phyloP scores from a whole-genome alignment of 2,113 vertebrate genomes.

The Diadophis punctatus region DNA sequence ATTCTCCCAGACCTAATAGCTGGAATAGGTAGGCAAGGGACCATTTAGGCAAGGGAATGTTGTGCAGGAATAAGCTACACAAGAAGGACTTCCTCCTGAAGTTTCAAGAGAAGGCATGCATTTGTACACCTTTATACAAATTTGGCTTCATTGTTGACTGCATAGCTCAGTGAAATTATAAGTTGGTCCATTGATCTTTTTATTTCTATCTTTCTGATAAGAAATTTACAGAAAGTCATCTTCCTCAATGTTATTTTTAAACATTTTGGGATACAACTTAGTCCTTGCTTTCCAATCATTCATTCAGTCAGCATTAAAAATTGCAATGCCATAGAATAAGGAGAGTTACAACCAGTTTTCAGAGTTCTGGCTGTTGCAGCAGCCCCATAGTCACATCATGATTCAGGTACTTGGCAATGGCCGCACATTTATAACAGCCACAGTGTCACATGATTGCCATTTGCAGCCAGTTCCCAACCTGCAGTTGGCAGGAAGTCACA shows the following conservation, averaged over 20 bases:
- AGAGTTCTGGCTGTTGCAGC: neutral
- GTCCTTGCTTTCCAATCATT: neutral
- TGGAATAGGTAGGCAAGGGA: neutral
- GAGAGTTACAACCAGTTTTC: neutral
- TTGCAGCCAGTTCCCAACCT: neutral
- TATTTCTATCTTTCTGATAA: neutral
- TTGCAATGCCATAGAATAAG: neutral
- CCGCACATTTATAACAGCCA: neutral
- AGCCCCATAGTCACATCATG: neutral
- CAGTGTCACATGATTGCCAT: neutral
- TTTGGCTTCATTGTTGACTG: neutral
- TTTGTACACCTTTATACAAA: neutral
- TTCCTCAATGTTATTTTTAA: neutral
- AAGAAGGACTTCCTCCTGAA: neutral
- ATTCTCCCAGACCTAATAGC: neutral
- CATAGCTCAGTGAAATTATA: neutral
- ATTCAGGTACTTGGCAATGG: neutral
- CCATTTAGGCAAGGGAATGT: no score
- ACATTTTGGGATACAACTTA: neutral
- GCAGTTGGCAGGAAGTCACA: neutral
- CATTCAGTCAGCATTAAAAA: neutral
- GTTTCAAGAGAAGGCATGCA: neutral
- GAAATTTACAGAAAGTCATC: neutral
- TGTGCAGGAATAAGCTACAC: neutral
- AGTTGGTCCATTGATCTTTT: neutral